phyloP scores from a whole-genome alignment of 2,113 vertebrate genomes.

The Gasterosteus nipponicus region DNA sequence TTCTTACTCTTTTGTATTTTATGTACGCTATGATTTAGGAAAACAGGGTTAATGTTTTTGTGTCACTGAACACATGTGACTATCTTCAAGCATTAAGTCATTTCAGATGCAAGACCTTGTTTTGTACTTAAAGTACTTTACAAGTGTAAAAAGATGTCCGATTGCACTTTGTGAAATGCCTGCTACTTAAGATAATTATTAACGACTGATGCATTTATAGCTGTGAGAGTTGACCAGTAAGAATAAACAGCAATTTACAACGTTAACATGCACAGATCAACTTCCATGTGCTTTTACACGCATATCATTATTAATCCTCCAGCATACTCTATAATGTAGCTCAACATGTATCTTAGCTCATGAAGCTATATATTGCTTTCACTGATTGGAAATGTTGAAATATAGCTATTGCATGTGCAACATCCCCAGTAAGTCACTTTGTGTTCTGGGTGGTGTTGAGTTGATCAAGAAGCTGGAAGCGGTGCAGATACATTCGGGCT shows the following conservation, averaged over 20 bases:
- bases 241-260: slow-evolving; percentile 13
- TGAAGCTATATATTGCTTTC: slow-evolving; percentile 49
- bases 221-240: slow-evolving; percentile 22
- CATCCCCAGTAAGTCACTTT: slow-evolving; percentile 43
- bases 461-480: slow-evolving; percentile 37
- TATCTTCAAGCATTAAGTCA: slow-evolving; percentile 50
- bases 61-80: slow-evolving; percentile 56
- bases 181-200: slow-evolving; percentile 35
- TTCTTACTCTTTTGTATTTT: slow-evolving; percentile 61
- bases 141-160: slow-evolving; percentile 41
- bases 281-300: slow-evolving; percentile 13
- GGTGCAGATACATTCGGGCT: slow-evolving; percentile 60
- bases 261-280: slow-evolving; percentile 21
- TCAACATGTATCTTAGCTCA: slow-evolving; percentile 38
- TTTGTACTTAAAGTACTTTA: slow-evolving; percentile 25
- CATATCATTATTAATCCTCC: slow-evolving; percentile 41
- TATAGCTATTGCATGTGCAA: slow-evolving; percentile 59
- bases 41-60: slow-evolving; percentile 80
- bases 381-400: slow-evolving; percentile 50
- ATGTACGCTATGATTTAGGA: slow-evolving; percentile 73
- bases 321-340: slow-evolving; percentile 42
- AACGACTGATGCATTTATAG: slow-evolving; percentile 36
- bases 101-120: slow-evolving; percentile 40
- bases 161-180: slow-evolving; percentile 45
- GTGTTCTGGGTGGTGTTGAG: slow-evolving; percentile 12